Conservation (phyloP, 2,113 vertebrate species). For the Candoia aspera region DNA sequence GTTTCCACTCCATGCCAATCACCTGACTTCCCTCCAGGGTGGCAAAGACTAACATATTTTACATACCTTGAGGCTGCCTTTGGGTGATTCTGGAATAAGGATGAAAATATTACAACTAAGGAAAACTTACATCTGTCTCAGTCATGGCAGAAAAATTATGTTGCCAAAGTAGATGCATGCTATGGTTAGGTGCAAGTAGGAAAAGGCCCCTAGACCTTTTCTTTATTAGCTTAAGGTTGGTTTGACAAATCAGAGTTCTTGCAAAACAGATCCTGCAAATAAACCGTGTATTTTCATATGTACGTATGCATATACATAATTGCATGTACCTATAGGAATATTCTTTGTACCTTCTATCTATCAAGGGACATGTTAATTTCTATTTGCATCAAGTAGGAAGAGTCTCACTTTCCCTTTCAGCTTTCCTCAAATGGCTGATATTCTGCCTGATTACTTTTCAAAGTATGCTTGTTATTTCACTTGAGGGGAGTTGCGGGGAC, state of each 20-base stretch:
- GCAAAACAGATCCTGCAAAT: constrained; percentile 9
- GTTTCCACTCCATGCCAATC: not conserved
- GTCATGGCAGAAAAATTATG: not conserved
- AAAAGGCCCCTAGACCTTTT: not conserved
- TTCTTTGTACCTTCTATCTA: not conserved
- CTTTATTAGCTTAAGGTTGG: not conserved
- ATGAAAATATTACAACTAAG: not conserved
- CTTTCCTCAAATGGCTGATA: not conserved
- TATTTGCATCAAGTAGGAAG: not conserved
- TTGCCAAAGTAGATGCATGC: not conserved
- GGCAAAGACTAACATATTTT: not conserved
- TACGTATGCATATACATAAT: not conserved
- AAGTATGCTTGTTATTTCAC: not conserved
- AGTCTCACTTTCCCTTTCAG: not conserved
- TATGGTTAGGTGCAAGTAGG: not conserved
- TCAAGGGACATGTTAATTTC: not conserved
- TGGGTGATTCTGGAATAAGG: not conserved
- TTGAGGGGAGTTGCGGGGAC: not conserved
- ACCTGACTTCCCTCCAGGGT: not conserved
- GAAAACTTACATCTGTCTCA: not conserved
- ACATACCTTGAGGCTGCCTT: not conserved
- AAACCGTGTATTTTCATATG: not conserved
- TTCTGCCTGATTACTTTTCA: not conserved
- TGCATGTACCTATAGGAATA: not conserved
- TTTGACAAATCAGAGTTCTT: constrained; percentile 26